A percentile compares a stretch with the other conserved stretches of the same genome.
Conservation (phyloP, 2,113 vertebrate species). For the Oryzias celebensis region DNA sequence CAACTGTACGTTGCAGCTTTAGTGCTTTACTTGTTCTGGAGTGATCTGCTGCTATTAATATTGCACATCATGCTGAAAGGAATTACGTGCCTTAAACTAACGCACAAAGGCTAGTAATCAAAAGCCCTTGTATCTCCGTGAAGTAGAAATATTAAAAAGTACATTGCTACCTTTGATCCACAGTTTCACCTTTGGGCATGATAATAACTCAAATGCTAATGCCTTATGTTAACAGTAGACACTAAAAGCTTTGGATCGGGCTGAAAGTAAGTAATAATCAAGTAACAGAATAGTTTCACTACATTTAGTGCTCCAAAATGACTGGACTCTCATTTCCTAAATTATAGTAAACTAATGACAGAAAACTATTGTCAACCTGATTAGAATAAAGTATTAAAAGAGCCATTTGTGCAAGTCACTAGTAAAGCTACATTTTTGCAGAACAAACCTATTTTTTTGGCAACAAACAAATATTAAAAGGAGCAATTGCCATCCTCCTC, state of each 20-base stretch:
- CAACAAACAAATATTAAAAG: conserved; percentile 45
- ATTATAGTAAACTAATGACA: neutral
- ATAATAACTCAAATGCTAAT: conserved; percentile 72
- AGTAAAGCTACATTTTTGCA: no score
- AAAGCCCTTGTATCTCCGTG: conserved; percentile 63
- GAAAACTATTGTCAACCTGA: conserved; percentile 3
- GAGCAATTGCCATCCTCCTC: conserved; percentile 30
- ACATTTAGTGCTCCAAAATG: no score
- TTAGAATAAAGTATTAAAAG: neutral
- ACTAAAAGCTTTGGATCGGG: conserved; percentile 35
- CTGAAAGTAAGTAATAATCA: conserved; percentile 37
- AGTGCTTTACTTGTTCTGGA: conserved; percentile 25
- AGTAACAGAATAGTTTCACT: conserved; percentile 14
- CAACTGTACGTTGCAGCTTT: conserved; percentile 23
- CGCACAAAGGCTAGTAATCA: conserved; percentile 72
- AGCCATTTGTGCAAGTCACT: no score
- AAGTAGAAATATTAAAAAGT: conserved; percentile 73
- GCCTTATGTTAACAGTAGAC: conserved; percentile 51
- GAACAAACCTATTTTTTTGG: conserved; percentile 33
- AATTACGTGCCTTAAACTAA: conserved; percentile 58
- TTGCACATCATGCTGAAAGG: conserved; percentile 63
- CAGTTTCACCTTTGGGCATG: conserved; percentile 67
- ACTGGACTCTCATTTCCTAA: neutral
- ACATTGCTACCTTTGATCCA: conserved; percentile 73
- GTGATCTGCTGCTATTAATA: conserved; percentile 57